These are phyloP conservation scores for Uloborus plumipes DNA, from an alignment of 2,888 invertebrate genomes.

Conservation along the genomic window DNA sequence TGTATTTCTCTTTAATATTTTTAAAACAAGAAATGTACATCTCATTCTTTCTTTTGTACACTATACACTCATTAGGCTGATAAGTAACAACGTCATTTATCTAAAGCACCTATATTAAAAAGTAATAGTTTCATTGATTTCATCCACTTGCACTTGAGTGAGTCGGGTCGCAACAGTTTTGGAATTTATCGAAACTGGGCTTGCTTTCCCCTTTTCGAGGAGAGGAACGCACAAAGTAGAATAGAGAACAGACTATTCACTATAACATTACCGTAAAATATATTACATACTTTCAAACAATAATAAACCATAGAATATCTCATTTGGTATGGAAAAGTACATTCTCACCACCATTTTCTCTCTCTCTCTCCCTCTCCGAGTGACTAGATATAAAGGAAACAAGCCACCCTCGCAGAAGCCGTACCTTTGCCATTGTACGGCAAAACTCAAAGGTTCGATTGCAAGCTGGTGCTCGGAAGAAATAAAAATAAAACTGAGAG, in stretches of 20 bases:
- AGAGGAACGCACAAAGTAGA: conserved; percentile 36
- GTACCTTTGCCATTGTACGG: no score
- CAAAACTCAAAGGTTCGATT: no score
- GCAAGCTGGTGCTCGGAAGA: no score
- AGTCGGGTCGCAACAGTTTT: conserved; percentile 25
- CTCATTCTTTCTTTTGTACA: conserved; percentile 64
- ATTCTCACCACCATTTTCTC: no score
- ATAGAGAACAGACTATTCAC: conserved; percentile 37
- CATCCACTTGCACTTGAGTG: conserved; percentile 46
- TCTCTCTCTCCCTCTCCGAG: no score
- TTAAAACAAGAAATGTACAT: conserved; percentile 64
- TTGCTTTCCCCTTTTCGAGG: conserved; percentile 13
- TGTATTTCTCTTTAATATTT: conserved; percentile 63
- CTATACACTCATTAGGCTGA: conserved; percentile 65
- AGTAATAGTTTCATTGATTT: conserved; percentile 58
- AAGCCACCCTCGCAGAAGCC: no score
- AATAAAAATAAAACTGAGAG: no score
- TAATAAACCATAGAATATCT: conserved; percentile 39
- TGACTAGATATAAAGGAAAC: no score
- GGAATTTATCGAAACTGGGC: conserved; percentile 38
- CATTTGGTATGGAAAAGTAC: not conserved
- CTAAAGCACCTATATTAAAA: conserved; percentile 64
- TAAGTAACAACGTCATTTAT: conserved; percentile 58
- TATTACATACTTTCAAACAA: conserved; percentile 57
- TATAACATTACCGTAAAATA: conserved; percentile 64